Evolutionary conservation across 2,113 vertebrate genomes (phyloP).

Genomic region (Zeus faber): DNA sequence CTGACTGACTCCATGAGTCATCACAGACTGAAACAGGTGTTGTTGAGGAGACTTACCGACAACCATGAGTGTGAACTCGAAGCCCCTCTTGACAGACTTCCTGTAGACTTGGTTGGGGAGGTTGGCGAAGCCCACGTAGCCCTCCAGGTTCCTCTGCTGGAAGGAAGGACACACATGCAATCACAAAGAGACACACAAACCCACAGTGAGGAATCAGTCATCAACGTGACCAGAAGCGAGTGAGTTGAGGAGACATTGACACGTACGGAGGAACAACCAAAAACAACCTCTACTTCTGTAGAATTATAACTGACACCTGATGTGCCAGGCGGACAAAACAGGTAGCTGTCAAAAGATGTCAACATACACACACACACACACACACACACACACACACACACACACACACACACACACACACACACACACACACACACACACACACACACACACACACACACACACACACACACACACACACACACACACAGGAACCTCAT

Average conservation of each 20-base stretch:
- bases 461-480: too few species aligned
- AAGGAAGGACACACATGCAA: conserved; percentile 12
- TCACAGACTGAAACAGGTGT: too few species aligned
- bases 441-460: too few species aligned
- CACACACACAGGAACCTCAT: conserved; percentile 4
- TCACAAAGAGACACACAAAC: conserved; percentile 34
- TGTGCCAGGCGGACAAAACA: not conserved
- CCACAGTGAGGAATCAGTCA: too few species aligned
- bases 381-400: too few species aligned
- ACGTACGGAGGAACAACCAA: too few species aligned
- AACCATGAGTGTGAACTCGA: conserved; percentile 81
- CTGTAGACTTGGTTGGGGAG: conserved; percentile 82
- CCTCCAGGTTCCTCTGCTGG: conserved; percentile 79
- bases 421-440: too few species aligned
- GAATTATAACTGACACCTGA: not conserved
- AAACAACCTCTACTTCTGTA: conserved; percentile 4
- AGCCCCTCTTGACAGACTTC: conserved; percentile 79
- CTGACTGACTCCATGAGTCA: too few species aligned
- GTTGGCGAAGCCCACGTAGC: too few species aligned
- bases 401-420: too few species aligned
- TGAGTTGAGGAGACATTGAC: not conserved
- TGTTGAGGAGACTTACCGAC: conserved; percentile 77
- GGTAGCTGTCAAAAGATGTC: not conserved
- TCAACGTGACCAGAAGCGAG: too few species aligned
- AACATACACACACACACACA: too few species aligned